Evolutionary conservation across 2,888 invertebrate species (phyloP).

Genomic region (Clusia tigrina): DNA sequence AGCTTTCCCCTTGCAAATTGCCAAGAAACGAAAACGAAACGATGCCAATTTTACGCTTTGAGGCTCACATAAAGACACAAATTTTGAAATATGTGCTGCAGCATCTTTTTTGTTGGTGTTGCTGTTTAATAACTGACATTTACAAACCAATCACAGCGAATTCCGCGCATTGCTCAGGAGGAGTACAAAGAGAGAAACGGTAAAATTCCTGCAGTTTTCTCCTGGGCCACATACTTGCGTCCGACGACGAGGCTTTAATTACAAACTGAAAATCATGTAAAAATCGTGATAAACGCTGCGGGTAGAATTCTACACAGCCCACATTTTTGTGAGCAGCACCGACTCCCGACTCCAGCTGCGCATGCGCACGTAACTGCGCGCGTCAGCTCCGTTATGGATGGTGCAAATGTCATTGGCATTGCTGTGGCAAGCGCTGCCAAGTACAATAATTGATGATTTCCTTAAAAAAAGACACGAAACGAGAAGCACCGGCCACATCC

Average conservation of each 20-base stretch:
- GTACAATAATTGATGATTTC: constrained; percentile 10
- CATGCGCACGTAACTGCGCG: not conserved
- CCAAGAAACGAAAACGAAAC: too few relatives aligned
- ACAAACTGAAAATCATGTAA: not conserved
- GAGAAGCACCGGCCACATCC: not conserved
- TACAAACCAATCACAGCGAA: not conserved
- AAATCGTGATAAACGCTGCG: not conserved
- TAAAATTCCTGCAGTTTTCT: not conserved
- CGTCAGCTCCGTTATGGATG: not conserved
- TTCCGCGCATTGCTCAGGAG: not conserved
- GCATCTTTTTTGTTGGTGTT: too few relatives aligned
- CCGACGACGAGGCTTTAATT: not conserved
- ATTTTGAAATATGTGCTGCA: not conserved
- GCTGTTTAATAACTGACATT: constrained; percentile 3
- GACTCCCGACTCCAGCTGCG: not conserved
- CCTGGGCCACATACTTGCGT: not conserved
- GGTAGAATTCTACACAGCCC: constrained; percentile 5
- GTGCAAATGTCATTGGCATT: constrained; percentile 9
- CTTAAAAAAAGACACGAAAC: not conserved
- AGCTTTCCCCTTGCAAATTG: too few relatives aligned
- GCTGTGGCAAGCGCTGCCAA: not conserved
- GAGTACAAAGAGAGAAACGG: too few relatives aligned
- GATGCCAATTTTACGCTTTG: not conserved
- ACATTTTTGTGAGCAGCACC: not conserved
- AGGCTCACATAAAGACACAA: not conserved